A percentile compares a stretch with the other conserved stretches of the same genome.
Evolutionary conservation across 2,888 invertebrate genomes (phyloP).

Genomic region (Norana najaformis): DNA sequence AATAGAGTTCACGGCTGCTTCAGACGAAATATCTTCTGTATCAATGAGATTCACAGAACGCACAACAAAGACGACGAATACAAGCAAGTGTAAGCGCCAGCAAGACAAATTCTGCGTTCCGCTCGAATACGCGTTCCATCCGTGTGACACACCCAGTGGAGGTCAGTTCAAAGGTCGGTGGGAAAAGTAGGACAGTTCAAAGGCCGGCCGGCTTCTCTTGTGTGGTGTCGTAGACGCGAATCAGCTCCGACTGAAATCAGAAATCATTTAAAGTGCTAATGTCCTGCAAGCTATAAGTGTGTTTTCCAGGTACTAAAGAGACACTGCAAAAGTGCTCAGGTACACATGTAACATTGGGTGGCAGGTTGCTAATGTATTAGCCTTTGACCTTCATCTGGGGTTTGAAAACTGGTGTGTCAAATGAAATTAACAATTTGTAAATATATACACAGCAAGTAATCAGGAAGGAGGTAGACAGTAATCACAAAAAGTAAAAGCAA

Average conservation of each 20-base stretch:
- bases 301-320: no score
- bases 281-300: no score
- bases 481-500: no score
- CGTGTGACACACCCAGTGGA: background rate
- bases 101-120: background rate
- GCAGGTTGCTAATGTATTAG: no score
- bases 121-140: background rate
- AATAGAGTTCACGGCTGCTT: no score
- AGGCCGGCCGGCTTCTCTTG: constrained; percentile 62
- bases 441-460: no score
- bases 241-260: constrained; percentile 79
- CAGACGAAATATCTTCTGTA: background rate
- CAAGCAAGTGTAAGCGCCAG: background rate
- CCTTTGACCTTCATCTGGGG: no score
- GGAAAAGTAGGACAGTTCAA: constrained; percentile 36
- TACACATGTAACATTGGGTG: no score
- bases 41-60: background rate
- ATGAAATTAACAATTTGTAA: no score
- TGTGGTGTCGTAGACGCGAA: constrained; percentile 93
- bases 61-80: constrained; percentile 22
- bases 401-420: no score
- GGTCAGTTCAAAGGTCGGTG: background rate
- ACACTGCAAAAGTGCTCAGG: no score
- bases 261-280: background rate
- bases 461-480: no score